phyloP scores from a whole-genome alignment of 2,113 vertebrate genomes.

The Cololabis saira region DNA sequence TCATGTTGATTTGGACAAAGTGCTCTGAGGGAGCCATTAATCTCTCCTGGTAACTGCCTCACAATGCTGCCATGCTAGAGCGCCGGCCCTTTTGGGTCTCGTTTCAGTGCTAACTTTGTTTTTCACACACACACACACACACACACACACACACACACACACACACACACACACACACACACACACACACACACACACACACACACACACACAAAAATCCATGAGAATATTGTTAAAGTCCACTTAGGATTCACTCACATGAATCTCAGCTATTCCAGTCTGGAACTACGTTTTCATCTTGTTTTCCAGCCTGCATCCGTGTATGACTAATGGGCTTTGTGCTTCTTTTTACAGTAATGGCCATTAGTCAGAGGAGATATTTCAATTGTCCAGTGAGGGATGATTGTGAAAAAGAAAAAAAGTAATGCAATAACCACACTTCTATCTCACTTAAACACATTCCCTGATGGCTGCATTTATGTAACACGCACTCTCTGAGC shows the following conservation, averaged over 20 bases:
- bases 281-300: slow-evolving; percentile 8
- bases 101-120: neutral
- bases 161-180: too few species aligned
- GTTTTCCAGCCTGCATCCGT: neutral
- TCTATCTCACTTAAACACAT: neutral
- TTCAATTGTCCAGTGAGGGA: neutral
- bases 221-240: slow-evolving; percentile 20
- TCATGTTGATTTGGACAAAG: slow-evolving; percentile 44
- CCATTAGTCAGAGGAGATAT: neutral
- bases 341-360: neutral
- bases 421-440: neutral
- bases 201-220: too few species aligned
- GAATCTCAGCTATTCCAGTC: slow-evolving; percentile 23
- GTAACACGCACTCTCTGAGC: neutral
- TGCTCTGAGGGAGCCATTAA: slow-evolving; percentile 36
- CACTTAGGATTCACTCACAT: neutral
- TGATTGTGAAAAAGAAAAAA: neutral
- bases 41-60: slow-evolving; percentile 16
- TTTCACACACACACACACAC: too few species aligned
- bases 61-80: slow-evolving; percentile 10
- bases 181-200: too few species aligned
- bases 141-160: too few species aligned
- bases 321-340: neutral
- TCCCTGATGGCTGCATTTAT: slow-evolving; percentile 9
- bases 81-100: neutral